A percentile compares a stretch with the other conserved stretches of the same genome.
phyloP scores from a whole-genome alignment of 2,113 vertebrate genomes.

The Ceuthmochares aereus region DNA sequence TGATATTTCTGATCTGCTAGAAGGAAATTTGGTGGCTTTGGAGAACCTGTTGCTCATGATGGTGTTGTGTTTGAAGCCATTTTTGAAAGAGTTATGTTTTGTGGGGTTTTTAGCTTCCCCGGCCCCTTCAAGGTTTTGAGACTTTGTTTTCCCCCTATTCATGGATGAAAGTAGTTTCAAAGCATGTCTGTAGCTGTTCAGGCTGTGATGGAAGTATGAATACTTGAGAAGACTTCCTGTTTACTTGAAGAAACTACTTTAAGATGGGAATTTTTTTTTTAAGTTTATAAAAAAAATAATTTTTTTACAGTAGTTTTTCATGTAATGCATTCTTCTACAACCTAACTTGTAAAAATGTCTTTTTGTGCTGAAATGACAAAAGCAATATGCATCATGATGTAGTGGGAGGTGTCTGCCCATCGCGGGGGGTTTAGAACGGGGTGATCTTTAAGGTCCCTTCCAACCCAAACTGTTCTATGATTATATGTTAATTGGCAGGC shows the following conservation, averaged over 20 bases:
- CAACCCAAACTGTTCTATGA: too few species aligned
- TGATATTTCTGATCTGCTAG: neutral
- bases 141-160: neutral
- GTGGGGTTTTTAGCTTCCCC: neutral
- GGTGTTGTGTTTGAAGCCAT: neutral
- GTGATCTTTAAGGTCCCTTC: too few species aligned
- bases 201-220: accelerated
- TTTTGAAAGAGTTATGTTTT: neutral
- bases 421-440: too few species aligned
- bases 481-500: neutral
- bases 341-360: neutral
- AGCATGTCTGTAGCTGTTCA: neutral
- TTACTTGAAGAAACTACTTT: neutral
- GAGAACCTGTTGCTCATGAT: neutral
- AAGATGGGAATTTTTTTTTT: neutral
- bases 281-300: neutral
- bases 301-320: neutral
- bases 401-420: too few species aligned
- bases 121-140: neutral
- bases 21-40: neutral
- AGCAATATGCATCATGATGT: accelerated
- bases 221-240: neutral
- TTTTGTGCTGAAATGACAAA: neutral
- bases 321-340: neutral
- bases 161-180: neutral